Conservation (phyloP, 35 echinoderm and acorn worm genomes). For the Apostichopus japonicus region DNA sequence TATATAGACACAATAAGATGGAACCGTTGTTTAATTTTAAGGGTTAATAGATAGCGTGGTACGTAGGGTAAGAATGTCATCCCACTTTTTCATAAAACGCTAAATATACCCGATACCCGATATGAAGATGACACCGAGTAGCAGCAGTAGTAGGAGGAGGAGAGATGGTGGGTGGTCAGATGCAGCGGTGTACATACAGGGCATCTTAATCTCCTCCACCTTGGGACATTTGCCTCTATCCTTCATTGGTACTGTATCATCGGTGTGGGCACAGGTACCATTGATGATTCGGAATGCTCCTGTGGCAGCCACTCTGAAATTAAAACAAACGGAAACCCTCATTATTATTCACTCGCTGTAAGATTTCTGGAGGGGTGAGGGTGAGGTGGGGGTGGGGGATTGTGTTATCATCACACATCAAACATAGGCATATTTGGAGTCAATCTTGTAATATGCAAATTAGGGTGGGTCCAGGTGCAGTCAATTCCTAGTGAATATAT, state of each 20-base stretch:
- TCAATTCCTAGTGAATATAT: no score
- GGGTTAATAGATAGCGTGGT: no score
- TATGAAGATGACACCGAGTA: not conserved
- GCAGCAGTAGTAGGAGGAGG: not conserved
- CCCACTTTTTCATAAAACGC: not conserved
- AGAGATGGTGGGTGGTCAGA: not conserved
- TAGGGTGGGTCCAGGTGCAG: no score
- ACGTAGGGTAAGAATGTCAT: no score
- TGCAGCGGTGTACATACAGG: conserved; percentile 62
- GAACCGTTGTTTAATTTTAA: no score
- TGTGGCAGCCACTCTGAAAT: conserved; percentile 82
- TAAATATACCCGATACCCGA: not conserved
- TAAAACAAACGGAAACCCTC: not conserved
- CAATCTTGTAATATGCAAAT: no score
- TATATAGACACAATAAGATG: no score
- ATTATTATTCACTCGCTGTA: no score
- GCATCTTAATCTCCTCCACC: conserved; percentile 68
- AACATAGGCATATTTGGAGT: no score
- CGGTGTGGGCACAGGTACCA: conserved; percentile 93
- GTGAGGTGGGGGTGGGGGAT: no score
- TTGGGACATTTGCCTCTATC: conserved; percentile 76
- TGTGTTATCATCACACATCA: no score
- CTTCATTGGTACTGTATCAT: conserved; percentile 73
- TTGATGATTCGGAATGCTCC: conserved; percentile 98
- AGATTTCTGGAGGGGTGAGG: no score